Evolutionary conservation across 2,888 invertebrate species (phyloP).

Genomic region (Pelosia muscerda): DNA sequence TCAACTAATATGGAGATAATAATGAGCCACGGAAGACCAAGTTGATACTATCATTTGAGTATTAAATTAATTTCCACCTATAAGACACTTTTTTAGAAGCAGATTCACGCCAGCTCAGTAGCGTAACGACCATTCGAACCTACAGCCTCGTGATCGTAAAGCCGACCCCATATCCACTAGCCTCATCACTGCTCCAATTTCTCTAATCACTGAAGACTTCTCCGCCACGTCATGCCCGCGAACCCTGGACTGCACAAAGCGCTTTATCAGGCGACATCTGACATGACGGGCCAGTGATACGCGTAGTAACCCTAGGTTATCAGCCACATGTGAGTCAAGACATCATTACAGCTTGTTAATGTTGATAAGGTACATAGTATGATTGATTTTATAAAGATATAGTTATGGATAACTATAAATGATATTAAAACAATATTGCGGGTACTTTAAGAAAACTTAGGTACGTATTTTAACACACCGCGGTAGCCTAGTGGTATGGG

Average conservation of each 20-base stretch:
- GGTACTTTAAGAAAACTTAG: not conserved
- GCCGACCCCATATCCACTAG: too few species aligned
- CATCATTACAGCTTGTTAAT: conserved; percentile 36
- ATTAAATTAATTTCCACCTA: too few species aligned
- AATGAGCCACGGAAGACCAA: too few species aligned
- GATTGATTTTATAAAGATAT: not conserved
- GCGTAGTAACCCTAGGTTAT: conserved; percentile 58
- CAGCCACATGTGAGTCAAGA: conserved; percentile 36
- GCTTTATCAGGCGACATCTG: conserved; percentile 23
- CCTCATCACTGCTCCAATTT: not conserved
- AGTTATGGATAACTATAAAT: not conserved
- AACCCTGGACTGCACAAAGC: conserved; percentile 9
- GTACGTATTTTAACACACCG: too few species aligned
- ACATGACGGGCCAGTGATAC: conserved; percentile 24
- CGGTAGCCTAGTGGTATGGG: too few species aligned
- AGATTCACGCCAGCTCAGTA: too few species aligned
- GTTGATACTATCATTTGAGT: too few species aligned
- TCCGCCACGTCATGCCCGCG: not conserved
- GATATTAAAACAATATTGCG: not conserved
- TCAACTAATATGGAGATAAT: too few species aligned
- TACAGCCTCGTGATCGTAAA: too few species aligned
- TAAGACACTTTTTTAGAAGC: too few species aligned
- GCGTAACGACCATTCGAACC: too few species aligned
- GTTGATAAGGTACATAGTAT: conserved; percentile 19
- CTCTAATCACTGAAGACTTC: not conserved